Evolutionary conservation across 1,140 invertebrate genomes (phyloP).

Genomic region (Drosophila willistoni): DNA sequence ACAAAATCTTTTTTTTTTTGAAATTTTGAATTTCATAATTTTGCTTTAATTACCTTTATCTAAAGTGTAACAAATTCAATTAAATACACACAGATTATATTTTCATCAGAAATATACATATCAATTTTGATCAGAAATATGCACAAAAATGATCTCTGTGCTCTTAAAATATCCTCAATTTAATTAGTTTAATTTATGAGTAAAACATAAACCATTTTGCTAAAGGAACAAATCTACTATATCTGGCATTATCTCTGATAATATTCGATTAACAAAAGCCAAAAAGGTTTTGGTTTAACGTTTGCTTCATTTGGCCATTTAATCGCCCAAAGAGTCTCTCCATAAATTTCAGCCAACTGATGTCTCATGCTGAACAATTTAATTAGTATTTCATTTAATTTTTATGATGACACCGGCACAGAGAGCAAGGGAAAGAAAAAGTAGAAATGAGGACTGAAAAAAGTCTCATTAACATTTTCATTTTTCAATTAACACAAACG

Average conservation of each 20-base stretch:
- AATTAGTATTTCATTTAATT: constrained; percentile 78
- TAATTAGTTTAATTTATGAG: too few relatives aligned
- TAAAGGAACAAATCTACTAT: background rate
- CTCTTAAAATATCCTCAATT: too few relatives aligned
- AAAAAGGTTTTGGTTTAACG: background rate
- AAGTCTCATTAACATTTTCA: constrained; percentile 81
- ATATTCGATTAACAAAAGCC: background rate
- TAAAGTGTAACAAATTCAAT: too few relatives aligned
- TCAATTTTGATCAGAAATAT: too few relatives aligned
- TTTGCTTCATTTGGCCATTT: constrained; percentile 19
- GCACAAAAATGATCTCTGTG: too few relatives aligned
- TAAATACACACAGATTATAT: too few relatives aligned
- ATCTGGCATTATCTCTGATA: background rate
- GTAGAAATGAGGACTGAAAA: constrained; percentile 11
- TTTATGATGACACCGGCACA: constrained; percentile 63
- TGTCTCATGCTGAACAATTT: constrained; percentile 54
- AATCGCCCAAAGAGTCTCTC: constrained; percentile 43
- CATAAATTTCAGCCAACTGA: constrained; percentile 48
- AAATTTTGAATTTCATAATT: too few relatives aligned
- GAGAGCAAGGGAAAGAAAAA: background rate
- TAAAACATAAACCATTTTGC: too few relatives aligned
- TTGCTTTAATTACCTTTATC: too few relatives aligned
- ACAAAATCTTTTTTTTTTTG: too few relatives aligned
- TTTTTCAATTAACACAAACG: constrained; percentile 82
- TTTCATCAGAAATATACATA: too few relatives aligned